These are phyloP conservation scores for Drosophila hamatofila DNA, from an alignment of 2,888 invertebrate species.

Conservation along the genomic window DNA sequence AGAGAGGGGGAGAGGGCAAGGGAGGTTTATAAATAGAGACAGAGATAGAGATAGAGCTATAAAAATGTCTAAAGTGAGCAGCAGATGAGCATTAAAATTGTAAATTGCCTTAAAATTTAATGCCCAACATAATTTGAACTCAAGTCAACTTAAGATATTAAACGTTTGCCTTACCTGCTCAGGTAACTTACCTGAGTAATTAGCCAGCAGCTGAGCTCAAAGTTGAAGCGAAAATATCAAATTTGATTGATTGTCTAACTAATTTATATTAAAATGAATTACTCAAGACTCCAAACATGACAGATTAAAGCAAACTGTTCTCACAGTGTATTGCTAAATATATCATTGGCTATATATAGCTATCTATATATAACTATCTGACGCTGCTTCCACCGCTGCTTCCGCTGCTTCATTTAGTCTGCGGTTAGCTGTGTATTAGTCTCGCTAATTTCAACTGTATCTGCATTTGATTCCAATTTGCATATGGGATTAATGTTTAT, in stretches of 20 bases:
- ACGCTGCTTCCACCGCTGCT: not conserved
- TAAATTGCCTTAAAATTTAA: constrained; percentile 6
- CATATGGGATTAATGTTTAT: constrained; percentile 49
- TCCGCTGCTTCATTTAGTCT: constrained; percentile 28
- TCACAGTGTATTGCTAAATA: not conserved
- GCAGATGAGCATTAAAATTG: constrained; percentile 3
- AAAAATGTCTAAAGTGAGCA: not conserved
- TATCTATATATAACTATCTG: not conserved
- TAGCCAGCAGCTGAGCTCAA: not conserved
- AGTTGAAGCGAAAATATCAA: not conserved
- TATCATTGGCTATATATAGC: not conserved
- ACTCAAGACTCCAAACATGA: not conserved
- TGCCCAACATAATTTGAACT: not conserved
- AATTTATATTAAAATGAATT: not conserved
- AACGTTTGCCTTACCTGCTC: not conserved
- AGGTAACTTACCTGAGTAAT: not conserved
- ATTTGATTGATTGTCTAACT: not conserved
- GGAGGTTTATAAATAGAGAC: too few relatives aligned
- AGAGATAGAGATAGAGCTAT: not conserved
- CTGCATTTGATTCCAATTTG: constrained; percentile 56
- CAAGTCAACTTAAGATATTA: not conserved
- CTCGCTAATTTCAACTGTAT: constrained; percentile 43
- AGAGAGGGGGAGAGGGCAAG: not conserved
- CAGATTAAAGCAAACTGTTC: not conserved
- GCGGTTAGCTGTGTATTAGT: constrained; percentile 44